Evolutionary conservation across 2,888 invertebrate species (phyloP).

Genomic region (Bibio marci): DNA sequence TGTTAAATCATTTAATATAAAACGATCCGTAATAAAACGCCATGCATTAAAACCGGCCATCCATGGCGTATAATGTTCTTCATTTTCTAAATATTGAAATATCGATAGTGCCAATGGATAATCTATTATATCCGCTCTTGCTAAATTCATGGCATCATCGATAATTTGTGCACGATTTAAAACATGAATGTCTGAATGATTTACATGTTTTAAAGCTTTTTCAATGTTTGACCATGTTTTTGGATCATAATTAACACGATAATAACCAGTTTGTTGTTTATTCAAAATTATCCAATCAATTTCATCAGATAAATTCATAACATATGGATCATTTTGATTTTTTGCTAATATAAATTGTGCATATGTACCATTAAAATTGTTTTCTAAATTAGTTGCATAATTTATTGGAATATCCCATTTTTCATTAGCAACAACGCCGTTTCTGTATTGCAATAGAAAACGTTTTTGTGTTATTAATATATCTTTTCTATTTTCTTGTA

Average conservation of each 20-base stretch:
- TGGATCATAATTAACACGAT: slow-evolving; percentile 47
- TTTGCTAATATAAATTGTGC: too few relatives aligned
- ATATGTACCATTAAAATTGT: slow-evolving; percentile 13
- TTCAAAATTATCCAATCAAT: slow-evolving; percentile 44
- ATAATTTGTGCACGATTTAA: slow-evolving; percentile 62
- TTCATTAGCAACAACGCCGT: not conserved
- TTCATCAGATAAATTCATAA: slow-evolving; percentile 1
- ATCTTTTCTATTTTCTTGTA: slow-evolving; percentile 2
- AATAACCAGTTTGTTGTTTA: slow-evolving; percentile 42
- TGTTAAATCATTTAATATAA: not conserved
- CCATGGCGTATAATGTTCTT: slow-evolving; percentile 67
- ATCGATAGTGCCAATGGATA: slow-evolving; percentile 47
- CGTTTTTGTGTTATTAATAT: slow-evolving; percentile 16
- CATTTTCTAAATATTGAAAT: slow-evolving; percentile 47
- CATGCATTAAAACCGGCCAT: slow-evolving; percentile 38
- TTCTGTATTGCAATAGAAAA: slow-evolving; percentile 13
- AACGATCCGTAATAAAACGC: not conserved
- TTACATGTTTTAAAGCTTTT: slow-evolving; percentile 28
- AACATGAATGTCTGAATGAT: slow-evolving; percentile 36
- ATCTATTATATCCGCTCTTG: slow-evolving; percentile 40
- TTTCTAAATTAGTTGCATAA: slow-evolving; percentile 25
- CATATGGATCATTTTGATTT: too few relatives aligned
- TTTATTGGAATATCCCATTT: slow-evolving; percentile 8
- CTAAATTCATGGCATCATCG: slow-evolving; percentile 62
- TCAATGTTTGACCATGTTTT: slow-evolving; percentile 37